phyloP scores from a whole-genome alignment of 2,113 vertebrate species.

The Illadopsis cleaveri region DNA sequence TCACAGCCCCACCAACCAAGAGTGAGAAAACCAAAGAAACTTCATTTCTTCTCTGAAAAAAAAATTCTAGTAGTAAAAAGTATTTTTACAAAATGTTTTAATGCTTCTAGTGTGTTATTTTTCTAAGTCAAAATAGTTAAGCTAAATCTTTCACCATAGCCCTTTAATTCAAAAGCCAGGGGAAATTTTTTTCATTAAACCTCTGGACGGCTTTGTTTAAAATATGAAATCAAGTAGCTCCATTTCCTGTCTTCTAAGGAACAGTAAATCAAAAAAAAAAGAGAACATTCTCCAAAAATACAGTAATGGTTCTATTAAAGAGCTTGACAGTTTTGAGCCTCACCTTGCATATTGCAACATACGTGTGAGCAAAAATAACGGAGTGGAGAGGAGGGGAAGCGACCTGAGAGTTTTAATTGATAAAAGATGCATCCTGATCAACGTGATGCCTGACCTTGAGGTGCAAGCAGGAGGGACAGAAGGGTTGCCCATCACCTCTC shows the following conservation, averaged over 20 bases:
- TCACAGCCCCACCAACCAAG: background rate
- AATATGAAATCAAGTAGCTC: constrained; percentile 72
- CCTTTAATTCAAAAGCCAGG: constrained; percentile 66
- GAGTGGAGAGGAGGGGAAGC: background rate
- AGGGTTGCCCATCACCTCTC: background rate
- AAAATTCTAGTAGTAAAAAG: background rate
- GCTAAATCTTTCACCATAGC: constrained; percentile 64
- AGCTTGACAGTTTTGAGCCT: constrained; percentile 60
- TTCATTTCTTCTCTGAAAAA: background rate
- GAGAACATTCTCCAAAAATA: constrained; percentile 35
- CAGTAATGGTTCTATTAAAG: constrained; percentile 58
- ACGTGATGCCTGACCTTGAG: background rate
- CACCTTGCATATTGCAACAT: constrained; percentile 60
- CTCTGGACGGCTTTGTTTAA: constrained; percentile 66
- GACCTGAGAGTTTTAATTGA: background rate
- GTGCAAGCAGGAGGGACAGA: background rate
- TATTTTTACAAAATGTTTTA: constrained; percentile 50
- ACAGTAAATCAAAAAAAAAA: constrained; percentile 57
- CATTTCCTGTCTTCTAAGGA: constrained; percentile 71
- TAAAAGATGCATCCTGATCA: background rate
- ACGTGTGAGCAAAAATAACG: background rate
- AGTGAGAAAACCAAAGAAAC: background rate
- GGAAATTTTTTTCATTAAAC: constrained; percentile 69
- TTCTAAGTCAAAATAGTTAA: constrained; percentile 61
- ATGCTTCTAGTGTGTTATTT: constrained; percentile 50